phyloP scores from a whole-genome alignment of 2,113 vertebrate species.

The Capreolus pygargus region DNA sequence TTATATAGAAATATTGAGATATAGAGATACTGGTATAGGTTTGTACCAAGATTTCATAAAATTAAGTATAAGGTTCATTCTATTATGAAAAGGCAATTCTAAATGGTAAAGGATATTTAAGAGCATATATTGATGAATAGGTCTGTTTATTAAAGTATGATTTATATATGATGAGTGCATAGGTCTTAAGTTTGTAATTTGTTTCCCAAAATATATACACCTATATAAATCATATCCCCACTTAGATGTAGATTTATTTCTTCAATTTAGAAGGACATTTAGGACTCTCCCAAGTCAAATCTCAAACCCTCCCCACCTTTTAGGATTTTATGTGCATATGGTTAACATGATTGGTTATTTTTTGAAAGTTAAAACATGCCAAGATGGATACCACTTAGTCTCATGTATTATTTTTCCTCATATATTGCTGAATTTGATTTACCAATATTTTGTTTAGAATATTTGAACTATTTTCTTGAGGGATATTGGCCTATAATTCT shows the following conservation, averaged over 20 bases:
- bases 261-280: background rate
- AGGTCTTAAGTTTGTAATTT: background rate
- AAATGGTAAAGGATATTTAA: background rate
- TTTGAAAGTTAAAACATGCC: background rate
- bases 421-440: background rate
- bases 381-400: background rate
- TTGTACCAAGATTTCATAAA: background rate
- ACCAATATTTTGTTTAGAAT: background rate
- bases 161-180: background rate
- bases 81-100: background rate
- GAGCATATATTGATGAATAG: no score
- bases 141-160: background rate
- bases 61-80: background rate
- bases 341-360: background rate
- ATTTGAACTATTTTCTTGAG: background rate
- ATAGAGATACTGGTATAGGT: background rate
- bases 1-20: background rate
- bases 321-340: background rate
- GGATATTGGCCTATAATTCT: background rate
- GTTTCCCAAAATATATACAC: background rate
- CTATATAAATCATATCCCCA: accelerated
- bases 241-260: background rate
- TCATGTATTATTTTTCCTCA: background rate
- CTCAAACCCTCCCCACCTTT: background rate
- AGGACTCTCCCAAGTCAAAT: background rate